Evolutionary conservation across 2,888 invertebrate genomes (phyloP).

Genomic region (Tenthredo notha): DNA sequence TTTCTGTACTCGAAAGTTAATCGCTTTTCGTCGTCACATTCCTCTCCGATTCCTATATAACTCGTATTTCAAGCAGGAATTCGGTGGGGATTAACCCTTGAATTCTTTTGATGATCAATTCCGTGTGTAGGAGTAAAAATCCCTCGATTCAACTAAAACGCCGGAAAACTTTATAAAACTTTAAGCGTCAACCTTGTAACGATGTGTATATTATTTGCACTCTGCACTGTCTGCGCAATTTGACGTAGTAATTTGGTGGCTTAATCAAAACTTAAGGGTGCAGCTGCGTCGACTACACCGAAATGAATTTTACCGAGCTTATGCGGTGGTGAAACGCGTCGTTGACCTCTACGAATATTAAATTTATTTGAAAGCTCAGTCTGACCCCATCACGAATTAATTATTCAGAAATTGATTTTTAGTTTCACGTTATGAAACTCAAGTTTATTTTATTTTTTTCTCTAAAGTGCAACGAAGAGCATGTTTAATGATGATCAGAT

Average conservation of each 20-base stretch:
- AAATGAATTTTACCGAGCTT: not conserved
- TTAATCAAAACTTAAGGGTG: constrained; percentile 17
- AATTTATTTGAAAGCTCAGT: not conserved
- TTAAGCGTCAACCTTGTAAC: not conserved
- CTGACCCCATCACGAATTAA: not conserved
- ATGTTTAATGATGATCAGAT: not conserved
- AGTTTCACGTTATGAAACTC: not conserved
- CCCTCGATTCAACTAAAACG: not conserved
- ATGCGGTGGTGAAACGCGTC: not conserved
- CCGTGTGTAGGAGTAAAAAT: not conserved
- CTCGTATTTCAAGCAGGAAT: not conserved
- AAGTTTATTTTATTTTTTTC: too few species aligned
- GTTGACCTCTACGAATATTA: constrained; percentile 20
- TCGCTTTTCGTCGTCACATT: not conserved
- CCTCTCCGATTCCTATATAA: not conserved
- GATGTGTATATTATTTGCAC: not conserved
- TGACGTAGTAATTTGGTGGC: not conserved
- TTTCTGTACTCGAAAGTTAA: not conserved
- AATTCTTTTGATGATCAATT: not conserved
- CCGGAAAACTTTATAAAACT: not conserved
- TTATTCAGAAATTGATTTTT: not conserved
- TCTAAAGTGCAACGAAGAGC: not conserved
- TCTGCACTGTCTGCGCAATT: not conserved
- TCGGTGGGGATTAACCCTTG: not conserved
- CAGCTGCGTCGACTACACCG: not conserved